Base-by-base conservation (phyloP, 2,888 invertebrate species). In the Hydriomena furcata region DNA sequence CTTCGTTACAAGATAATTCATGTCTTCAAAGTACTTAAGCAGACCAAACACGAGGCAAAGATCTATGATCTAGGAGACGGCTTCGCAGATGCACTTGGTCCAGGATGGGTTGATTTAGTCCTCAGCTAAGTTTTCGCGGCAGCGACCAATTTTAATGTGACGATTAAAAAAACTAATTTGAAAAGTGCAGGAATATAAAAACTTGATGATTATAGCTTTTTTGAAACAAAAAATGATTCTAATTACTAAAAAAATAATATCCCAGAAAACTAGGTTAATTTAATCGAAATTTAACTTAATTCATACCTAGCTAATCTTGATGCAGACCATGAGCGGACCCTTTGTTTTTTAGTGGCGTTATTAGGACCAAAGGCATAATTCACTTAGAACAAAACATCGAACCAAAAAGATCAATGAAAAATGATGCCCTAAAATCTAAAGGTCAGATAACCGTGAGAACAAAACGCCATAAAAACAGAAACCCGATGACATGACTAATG, bases 401-500 rank as follows among this genome's bases (percentile, higher is more conserved):
- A 53, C 32, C 13, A 48, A 52, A 54, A 36, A 47, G 27, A 28
- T 31, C 38, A 32, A 54, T 45, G 50, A 50, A 56, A 50, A 54
- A 58, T 55, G 52, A 31, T 55, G 47, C 52, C 52, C 50, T 38
- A 55, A 52, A 48, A 48, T 43, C 38, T 31, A 48, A 48, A 45
- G 59, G 47, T 57, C 54, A 52, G 48, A 56, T 52, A 45, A 43
- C 47, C 59, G 59, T 61, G 59, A 61, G 59, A 61, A 61, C 46
- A 56, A 55, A 54, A 61, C 38, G 25, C 43, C 50, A 55, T 42
- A 48, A 54, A 51, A 56, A 53, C 46, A 41, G 38, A 50, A 59
- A 52, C 50, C 34, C 41, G 53, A 61, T 59, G 57, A 59, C 56
- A 53, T 61, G 61, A 61, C 61, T 61, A 59, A 61, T 59, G 59